Conservation (phyloP, 2,888 invertebrate genomes). For the Agrotis ipsilon region DNA sequence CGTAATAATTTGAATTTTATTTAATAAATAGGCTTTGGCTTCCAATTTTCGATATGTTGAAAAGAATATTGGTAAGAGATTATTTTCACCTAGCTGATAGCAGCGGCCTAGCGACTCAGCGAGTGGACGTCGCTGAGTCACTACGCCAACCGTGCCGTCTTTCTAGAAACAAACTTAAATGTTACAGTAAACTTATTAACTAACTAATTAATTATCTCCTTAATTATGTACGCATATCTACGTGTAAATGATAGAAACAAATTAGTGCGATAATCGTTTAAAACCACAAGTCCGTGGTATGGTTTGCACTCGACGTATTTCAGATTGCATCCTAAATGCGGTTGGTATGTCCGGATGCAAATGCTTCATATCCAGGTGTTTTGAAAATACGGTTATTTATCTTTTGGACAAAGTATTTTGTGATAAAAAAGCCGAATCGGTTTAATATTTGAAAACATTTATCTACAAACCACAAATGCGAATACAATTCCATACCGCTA, state of each 20-base stretch:
- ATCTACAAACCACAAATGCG: no score
- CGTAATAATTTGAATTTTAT: no score
- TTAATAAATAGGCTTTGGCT: no score
- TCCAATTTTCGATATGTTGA: no score
- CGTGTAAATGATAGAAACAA: slow-evolving; percentile 2
- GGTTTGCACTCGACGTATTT: slow-evolving; percentile 65
- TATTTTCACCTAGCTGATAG: no score
- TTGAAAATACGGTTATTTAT: slow-evolving; percentile 13
- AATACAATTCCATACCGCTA: no score
- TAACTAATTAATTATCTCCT: not conserved
- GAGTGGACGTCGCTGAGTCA: no score
- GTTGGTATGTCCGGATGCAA: slow-evolving; percentile 55
- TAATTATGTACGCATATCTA: not conserved
- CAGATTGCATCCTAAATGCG: slow-evolving; percentile 63
- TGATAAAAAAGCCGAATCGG: not conserved
- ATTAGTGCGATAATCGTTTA: slow-evolving; percentile 49
- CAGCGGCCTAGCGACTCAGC: no score
- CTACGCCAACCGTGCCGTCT: no score
- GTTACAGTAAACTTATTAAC: not conserved
- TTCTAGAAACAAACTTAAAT: no score
- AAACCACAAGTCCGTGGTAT: slow-evolving; percentile 62
- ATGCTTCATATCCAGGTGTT: slow-evolving; percentile 34
- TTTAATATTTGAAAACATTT: no score
- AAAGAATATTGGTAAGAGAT: no score
- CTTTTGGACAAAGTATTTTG: not conserved